Conservation (phyloP, 30 jellyfish, hydroid and myxozoan species). For the Aurelia aurita region DNA sequence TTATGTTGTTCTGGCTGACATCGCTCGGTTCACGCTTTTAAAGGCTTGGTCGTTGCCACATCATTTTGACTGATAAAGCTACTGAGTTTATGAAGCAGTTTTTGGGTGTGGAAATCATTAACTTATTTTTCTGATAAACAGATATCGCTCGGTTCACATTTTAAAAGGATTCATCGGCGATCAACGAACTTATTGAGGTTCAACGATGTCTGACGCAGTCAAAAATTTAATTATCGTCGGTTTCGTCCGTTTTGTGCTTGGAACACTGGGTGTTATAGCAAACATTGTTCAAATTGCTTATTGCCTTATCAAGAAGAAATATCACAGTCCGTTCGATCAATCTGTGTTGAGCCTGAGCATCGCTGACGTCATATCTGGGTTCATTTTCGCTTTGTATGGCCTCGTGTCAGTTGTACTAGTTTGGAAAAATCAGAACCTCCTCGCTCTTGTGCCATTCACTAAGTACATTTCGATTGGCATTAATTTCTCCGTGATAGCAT, state of each 20-base stretch:
- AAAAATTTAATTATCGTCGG: not conserved
- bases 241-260: conserved; percentile 27
- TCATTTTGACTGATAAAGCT: too few relatives aligned
- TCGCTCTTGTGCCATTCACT: not conserved
- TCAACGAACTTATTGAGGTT: too few relatives aligned
- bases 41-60: too few relatives aligned
- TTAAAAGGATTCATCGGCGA: too few relatives aligned
- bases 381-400: not conserved
- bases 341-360: conserved; percentile 31
- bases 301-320: not conserved
- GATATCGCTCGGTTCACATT: too few relatives aligned
- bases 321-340: conserved; percentile 17
- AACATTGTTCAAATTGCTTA: conserved; percentile 13
- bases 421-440: not conserved
- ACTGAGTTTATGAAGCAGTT: too few relatives aligned
- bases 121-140: too few relatives aligned
- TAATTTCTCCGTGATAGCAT: conserved; percentile 31
- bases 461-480: conserved; percentile 4
- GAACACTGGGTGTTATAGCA: conserved; percentile 25
- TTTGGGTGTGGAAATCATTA: too few relatives aligned
- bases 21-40: too few relatives aligned
- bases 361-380: conserved; percentile 8
- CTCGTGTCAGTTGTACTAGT: conserved; percentile 8
- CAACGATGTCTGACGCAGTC: too few relatives aligned
- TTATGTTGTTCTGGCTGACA: too few relatives aligned